Evolutionary conservation across 2,113 vertebrate species (phyloP).

Genomic region (Sciurus niger): DNA sequence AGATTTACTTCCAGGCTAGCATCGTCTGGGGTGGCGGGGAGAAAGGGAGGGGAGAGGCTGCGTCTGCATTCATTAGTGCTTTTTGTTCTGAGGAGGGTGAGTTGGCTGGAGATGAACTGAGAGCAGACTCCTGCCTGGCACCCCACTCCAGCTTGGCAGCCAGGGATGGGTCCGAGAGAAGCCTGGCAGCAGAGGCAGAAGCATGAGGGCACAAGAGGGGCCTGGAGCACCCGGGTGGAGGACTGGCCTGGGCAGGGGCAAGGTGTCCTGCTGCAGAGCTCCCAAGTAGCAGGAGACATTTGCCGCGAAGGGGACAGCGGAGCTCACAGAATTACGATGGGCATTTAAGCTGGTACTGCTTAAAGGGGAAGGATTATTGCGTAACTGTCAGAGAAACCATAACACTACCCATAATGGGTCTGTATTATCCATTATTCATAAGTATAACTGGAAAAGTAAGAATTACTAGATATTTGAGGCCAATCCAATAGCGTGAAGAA

Average conservation of each 20-base stretch:
- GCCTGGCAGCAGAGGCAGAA: not conserved
- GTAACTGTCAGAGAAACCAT: not conserved
- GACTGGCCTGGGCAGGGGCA: not conserved
- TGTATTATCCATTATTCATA: not conserved
- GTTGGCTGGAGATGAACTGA: not conserved
- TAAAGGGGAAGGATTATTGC: not conserved
- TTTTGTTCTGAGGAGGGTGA: not conserved
- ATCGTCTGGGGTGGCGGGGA: not conserved
- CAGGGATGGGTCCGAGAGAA: not conserved
- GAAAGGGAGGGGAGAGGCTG: not conserved
- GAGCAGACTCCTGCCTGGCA: too few relatives aligned
- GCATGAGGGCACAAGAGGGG: too few relatives aligned
- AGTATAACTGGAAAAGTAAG: not conserved
- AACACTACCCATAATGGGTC: not conserved
- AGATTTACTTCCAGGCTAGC: not conserved
- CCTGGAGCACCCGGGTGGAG: too few relatives aligned
- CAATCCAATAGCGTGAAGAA: not conserved
- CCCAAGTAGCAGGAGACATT: not conserved
- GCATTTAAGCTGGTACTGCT: not conserved
- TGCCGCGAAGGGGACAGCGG: not conserved
- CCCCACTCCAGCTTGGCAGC: not conserved
- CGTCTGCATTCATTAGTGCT: not conserved
- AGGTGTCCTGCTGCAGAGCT: not conserved
- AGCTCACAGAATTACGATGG: not conserved
- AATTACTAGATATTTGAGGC: not conserved